Evolutionary conservation across 2,888 invertebrate species (phyloP), one percentile per base, ranked within the genome.

Genomic region (Gymnoscelis rufifasciata): DNA sequence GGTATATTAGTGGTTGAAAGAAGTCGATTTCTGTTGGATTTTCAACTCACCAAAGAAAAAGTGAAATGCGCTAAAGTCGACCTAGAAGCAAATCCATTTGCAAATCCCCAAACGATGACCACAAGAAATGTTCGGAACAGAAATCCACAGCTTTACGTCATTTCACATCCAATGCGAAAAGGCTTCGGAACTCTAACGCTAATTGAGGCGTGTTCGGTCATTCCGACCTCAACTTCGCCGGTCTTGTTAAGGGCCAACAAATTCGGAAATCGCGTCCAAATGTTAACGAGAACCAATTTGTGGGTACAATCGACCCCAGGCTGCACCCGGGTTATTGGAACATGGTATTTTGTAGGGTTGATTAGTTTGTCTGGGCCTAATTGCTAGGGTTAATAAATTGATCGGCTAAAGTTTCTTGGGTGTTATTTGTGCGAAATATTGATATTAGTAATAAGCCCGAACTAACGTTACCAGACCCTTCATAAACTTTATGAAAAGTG

Each of bases 271-370:
- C 78, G 81, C 74, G 66, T 75, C 76, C 75, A 73, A 82, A 82
- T 83, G 83, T 78, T 84, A 83, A 84, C 83, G 82, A 80, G 77
- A 68, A 72, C 76, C 83, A 82, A 83, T 84, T 83, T 83, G 74
- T 60, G 77, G 74, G 68, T 59, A 60, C 46, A 54, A 52, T 51
- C 54, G 54, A 51, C 50, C 52, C 54, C 44, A 43, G 43, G 51
- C 38, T 51, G 52, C 52, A 54, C 45, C 49, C 39, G 38, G 57
- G 52, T 51, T 57, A 52, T 57, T 71, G 63, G 66, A 74, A 72
- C 72, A 74, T 68, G 64, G 68, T 68, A 68, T 70, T 73, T 73
- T 74, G 70, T 72, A 58, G 63, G 70, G 63, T 71, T 83, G 74
- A 83, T 82, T 81, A 77, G 78, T 66, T 71, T 68, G 68, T 66